Base-by-base conservation (phyloP, 92 coral and sea anemone genomes). In the Phenganax stokvisi region DNA sequence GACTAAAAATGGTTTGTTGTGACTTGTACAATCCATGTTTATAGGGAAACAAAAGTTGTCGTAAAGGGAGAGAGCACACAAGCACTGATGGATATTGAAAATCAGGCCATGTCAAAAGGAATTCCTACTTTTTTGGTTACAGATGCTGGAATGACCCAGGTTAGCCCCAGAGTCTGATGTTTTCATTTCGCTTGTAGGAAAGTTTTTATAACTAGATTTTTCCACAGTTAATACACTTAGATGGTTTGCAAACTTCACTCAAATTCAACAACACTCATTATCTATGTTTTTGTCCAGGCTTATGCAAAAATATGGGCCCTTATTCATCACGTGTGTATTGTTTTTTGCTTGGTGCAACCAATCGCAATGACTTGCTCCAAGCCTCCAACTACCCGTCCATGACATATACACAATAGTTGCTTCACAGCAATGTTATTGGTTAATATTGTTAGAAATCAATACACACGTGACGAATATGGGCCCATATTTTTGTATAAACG, bases 101-200 rank as follows among this genome's bases (percentile, higher is more conserved):
- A 75, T 65, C 86, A 80, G 61, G 92, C 94, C 17, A 81, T 81
- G 75, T 72, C 86, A 56, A 79, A 85, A 27, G 80, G 87, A 6
- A 28, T 92, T n/a, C 94, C 92, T 15, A 65, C 84, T 16, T 92
- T 88, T 61, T 88, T 92, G 31, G 97, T 92, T 6, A 88, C 89
- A 37, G 97, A 92, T 81, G 97, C 94, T 55, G 97, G 97, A 16
- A 88, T 83, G 71, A 92, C 97, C 47, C 97, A 92, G 90, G 97
- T 92, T 57, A n/a, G 55, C 31, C 30, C 12, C 54, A 17, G 53
- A 37, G 47, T 37, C 5, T 37, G 3, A 37, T 37, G 47, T 37
- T 37, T 37, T 37, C 47, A 37, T 10, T 68, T 7, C 12, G 10
- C 8, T 68, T 66, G 51, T 12, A 27, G 6, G 1, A 12, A 7